These are phyloP conservation scores for Ceratitis capitata DNA, from an alignment of 1,140 invertebrate species.

Conservation along the genomic window DNA sequence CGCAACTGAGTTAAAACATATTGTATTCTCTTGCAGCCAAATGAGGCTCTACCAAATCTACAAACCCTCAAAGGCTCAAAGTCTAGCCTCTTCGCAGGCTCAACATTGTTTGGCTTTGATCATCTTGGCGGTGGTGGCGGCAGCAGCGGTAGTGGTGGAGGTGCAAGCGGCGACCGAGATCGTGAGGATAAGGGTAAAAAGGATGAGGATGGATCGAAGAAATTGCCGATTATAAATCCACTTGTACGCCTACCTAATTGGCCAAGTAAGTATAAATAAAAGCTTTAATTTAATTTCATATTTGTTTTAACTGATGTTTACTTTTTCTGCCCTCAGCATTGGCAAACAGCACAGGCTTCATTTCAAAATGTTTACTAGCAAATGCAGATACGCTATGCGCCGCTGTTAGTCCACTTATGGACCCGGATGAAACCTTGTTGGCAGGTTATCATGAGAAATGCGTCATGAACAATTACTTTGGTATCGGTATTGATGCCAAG, in stretches of 20 bases:
- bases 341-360: constrained; percentile 77
- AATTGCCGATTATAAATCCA: constrained; percentile 90
- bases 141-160: background rate
- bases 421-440: constrained; percentile 87
- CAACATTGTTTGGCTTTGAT: constrained; percentile 59
- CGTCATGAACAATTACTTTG: constrained; percentile 99
- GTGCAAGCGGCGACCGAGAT: constrained; percentile 41
- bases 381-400: constrained; percentile 97
- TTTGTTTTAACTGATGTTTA: background rate
- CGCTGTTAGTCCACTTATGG: constrained; percentile 91
- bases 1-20: background rate
- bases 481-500: constrained; percentile 98
- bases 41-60: constrained; percentile 66
- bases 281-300: background rate
- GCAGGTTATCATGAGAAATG: constrained; percentile 94
- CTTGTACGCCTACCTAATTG: constrained; percentile 85
- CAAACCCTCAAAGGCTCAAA: constrained; percentile 71
- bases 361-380: constrained; percentile 90
- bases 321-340: constrained; percentile 67
- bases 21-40: constrained; percentile 61
- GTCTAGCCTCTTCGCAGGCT: constrained; percentile 66
- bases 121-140: constrained; percentile 47
- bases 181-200: constrained; percentile 51
- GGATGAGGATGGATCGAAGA: constrained; percentile 70
- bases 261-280: constrained; percentile 75